phyloP scores from a whole-genome alignment of 2,113 vertebrate species.

The Psammodynastes pulverulentus region DNA sequence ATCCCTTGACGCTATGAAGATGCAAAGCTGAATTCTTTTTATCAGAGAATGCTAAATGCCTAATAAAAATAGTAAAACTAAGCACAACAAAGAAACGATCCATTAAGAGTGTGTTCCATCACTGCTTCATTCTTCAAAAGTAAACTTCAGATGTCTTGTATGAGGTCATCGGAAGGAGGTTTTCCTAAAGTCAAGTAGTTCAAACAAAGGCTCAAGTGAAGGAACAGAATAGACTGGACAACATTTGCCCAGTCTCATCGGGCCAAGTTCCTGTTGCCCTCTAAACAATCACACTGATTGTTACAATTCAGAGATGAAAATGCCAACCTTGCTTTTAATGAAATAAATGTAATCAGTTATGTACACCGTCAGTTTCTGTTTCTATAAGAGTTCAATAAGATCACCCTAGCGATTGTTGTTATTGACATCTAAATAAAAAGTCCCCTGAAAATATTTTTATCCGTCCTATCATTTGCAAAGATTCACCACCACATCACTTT shows the following conservation, averaged over 20 bases:
- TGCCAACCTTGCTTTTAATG: not conserved
- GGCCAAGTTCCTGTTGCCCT: not conserved
- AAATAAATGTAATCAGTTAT: slow-evolving; percentile 3
- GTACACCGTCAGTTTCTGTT: not conserved
- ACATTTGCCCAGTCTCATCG: not conserved
- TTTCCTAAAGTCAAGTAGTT: not conserved
- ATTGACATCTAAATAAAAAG: slow-evolving; percentile 34
- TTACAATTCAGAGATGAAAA: slow-evolving; percentile 14
- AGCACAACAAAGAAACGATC: not conserved
- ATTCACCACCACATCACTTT: slow-evolving; percentile 21
- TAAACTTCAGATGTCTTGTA: slow-evolving; percentile 20
- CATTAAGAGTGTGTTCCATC: not conserved
- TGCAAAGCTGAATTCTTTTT: not conserved
- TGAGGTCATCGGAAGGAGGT: slow-evolving; percentile 6
- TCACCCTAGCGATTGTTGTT: not conserved
- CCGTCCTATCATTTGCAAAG: slow-evolving; percentile 40
- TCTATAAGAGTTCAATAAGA: slow-evolving; percentile 28
- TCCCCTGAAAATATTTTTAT: not conserved
- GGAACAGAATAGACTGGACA: not conserved
- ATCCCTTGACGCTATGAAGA: not conserved
- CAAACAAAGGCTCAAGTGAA: not conserved
- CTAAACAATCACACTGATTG: not conserved
- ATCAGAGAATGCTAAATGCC: not conserved
- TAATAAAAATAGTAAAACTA: not conserved
- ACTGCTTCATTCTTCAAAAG: slow-evolving; percentile 33